These are phyloP conservation scores for mouse (Mus musculus) DNA, from an alignment of 2,113 vertebrate species.

Conservation along the genomic window DNA sequence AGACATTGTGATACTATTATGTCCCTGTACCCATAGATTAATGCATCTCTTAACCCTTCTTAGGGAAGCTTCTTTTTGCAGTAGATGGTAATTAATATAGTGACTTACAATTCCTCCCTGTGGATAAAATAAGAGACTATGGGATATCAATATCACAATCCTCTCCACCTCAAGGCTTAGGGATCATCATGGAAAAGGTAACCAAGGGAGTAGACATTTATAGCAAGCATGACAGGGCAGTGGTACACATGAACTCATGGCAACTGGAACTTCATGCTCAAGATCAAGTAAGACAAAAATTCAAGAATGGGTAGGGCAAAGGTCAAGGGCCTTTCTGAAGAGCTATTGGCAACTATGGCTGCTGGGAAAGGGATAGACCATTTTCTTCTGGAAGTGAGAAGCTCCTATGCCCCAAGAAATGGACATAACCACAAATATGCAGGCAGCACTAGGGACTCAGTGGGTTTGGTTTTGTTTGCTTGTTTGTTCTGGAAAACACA, in stretches of 20 bases:
- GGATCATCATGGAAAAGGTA: neutral
- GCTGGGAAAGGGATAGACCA: neutral
- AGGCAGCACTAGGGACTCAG: neutral
- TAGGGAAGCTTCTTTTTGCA: neutral
- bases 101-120: neutral
- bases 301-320: neutral
- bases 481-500: neutral
- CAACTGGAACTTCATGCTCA: neutral
- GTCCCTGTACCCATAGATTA: neutral
- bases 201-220: neutral
- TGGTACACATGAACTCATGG: neutral
- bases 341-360: too few species aligned
- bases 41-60: neutral
- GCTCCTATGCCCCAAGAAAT: neutral
- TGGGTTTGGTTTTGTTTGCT: neutral
- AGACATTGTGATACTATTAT: neutral
- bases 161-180: neutral
- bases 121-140: neutral
- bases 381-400: neutral
- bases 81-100: neutral
- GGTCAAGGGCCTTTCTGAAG: neutral
- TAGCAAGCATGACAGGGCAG: too few species aligned
- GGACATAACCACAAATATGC: too few species aligned
- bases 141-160: too few species aligned
- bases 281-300: neutral